These are phyloP conservation scores for Hanleya hanleyi DNA, from an alignment of 2,888 invertebrate species.

Conservation along the genomic window DNA sequence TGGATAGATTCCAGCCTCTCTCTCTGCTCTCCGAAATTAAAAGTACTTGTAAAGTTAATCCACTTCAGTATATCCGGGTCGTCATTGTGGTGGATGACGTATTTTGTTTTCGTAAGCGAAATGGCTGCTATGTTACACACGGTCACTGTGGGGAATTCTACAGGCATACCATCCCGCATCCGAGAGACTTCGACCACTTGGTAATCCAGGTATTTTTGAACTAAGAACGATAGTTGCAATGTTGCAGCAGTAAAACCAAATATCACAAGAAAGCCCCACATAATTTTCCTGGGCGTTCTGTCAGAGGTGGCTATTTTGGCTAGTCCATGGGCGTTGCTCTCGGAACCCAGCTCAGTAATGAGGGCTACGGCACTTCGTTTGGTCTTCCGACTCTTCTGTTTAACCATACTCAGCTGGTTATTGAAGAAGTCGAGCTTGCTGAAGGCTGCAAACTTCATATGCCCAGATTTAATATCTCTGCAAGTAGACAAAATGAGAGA, in stretches of 20 bases:
- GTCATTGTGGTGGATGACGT: conserved; percentile 33
- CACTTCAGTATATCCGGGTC: conserved; percentile 43
- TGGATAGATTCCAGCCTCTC: conserved; percentile 53
- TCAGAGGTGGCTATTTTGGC: conserved; percentile 60
- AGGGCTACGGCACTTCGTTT: conserved; percentile 46
- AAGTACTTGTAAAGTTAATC: conserved; percentile 44
- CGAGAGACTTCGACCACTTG: conserved; percentile 64
- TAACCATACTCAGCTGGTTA: conserved; percentile 50
- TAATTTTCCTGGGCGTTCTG: conserved; percentile 60
- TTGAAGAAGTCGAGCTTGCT: conserved; percentile 50
- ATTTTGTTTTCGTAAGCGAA: conserved; percentile 55
- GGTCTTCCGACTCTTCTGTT: conserved; percentile 1
- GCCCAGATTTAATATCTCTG: conserved; percentile 41
- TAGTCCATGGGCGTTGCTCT: conserved; percentile 65
- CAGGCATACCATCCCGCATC: conserved; percentile 65
- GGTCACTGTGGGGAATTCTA: conserved; percentile 66
- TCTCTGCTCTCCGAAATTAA: conserved; percentile 50
- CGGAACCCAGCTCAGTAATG: conserved; percentile 62
- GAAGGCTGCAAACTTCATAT: conserved; percentile 56
- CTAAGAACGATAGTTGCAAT: conserved; percentile 61
- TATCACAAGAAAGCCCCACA: conserved; percentile 64
- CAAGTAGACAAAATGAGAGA: background rate
- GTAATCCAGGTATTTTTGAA: conserved; percentile 60
- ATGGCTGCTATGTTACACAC: conserved; percentile 67
- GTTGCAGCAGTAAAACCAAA: conserved; percentile 66